Percentiles rank a stretch among this genome's conserved stretches.
These are phyloP conservation scores for Charina bottae DNA, from an alignment of 2,113 vertebrate species.

Conservation along the genomic window DNA sequence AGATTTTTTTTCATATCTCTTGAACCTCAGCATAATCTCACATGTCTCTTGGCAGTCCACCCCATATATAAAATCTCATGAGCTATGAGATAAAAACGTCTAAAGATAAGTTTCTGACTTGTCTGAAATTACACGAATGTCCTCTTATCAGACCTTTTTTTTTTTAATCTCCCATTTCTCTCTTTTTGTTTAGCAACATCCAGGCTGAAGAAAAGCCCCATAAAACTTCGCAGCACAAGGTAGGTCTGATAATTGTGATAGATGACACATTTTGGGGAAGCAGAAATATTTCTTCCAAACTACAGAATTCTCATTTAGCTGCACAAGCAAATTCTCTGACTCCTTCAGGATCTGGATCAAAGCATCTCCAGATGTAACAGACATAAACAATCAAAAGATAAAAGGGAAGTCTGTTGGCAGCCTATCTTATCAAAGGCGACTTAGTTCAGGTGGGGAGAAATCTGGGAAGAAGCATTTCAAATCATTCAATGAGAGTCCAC, in stretches of 20 bases:
- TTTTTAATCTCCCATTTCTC: neutral
- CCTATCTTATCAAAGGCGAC: neutral
- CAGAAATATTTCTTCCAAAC: neutral
- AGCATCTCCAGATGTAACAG: neutral
- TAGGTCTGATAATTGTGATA: neutral
- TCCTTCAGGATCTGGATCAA: neutral
- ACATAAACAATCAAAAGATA: neutral
- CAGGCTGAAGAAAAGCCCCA: neutral
- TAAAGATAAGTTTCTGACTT: neutral
- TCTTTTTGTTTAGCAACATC: neutral
- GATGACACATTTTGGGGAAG: neutral
- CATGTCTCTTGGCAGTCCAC: neutral
- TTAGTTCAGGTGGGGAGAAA: neutral
- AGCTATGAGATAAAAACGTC: neutral
- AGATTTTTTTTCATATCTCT: neutral
- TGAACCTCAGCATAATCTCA: neutral
- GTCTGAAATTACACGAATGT: neutral
- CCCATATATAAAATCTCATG: neutral
- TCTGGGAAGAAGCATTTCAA: neutral
- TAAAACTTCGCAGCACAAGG: neutral
- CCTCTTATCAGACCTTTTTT: neutral
- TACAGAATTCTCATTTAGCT: neutral
- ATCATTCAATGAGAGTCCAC: neutral
- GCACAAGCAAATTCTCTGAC: neutral
- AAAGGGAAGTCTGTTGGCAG: neutral